phyloP scores from a whole-genome alignment of 2,113 vertebrate genomes.

The Shinisaurus crocodilurus region DNA sequence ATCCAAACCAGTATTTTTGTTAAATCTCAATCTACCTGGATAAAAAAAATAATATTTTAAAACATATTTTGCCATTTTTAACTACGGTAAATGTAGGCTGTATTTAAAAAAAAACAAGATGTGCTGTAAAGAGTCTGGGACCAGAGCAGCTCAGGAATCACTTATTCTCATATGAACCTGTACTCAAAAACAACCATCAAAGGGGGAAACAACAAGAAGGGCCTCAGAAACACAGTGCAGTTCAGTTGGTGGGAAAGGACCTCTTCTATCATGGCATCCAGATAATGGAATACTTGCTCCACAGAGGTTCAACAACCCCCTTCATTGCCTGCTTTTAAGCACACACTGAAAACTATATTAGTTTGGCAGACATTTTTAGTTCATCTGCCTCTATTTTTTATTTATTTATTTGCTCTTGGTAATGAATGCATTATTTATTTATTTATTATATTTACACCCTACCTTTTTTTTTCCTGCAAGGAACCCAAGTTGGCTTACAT shows the following conservation, averaged over 20 bases:
- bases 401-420: neutral
- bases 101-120: neutral
- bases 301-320: neutral
- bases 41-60: neutral
- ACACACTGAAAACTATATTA: neutral
- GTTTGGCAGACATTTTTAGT: neutral
- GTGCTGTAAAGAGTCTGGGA: neutral
- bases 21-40: neutral
- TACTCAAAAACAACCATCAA: neutral
- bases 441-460: too few relatives aligned
- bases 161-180: neutral
- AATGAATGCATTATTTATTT: neutral
- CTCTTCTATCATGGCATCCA: neutral
- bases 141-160: neutral
- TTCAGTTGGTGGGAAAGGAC: neutral
- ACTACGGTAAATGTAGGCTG: neutral
- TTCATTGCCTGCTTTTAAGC: neutral
- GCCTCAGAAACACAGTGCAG: too few relatives aligned
- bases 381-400: neutral
- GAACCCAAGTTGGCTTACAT: too few relatives aligned
- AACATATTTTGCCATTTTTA: neutral
- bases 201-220: too few relatives aligned
- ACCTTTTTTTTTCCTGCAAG: too few relatives aligned
- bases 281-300: neutral
- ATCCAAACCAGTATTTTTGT: neutral